phyloP scores from a whole-genome alignment of 2,888 invertebrate species.

The Drosophila dives region DNA sequence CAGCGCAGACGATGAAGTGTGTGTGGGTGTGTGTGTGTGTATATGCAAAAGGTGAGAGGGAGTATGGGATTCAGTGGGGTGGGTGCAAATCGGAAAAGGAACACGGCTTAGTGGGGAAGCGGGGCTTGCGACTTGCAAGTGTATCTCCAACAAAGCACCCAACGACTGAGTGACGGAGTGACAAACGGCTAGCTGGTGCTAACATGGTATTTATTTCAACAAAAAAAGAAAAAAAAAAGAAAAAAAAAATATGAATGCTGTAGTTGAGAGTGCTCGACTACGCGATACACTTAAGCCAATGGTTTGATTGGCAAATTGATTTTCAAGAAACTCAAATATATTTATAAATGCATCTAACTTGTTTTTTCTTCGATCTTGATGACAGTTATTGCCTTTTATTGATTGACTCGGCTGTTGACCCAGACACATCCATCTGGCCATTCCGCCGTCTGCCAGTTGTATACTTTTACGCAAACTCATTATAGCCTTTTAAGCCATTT shows the following conservation, averaged over 20 bases:
- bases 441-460: background rate
- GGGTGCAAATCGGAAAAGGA: background rate
- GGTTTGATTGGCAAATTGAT: background rate
- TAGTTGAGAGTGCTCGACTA: background rate
- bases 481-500: background rate
- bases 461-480: background rate
- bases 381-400: background rate
- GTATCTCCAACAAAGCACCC: conserved; percentile 43
- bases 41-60: background rate
- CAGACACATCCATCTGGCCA: background rate
- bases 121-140: background rate
- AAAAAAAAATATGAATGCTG: background rate
- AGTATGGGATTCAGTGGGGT: background rate
- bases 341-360: background rate
- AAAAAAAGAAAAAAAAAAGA: conserved; percentile 31
- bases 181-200: conserved; percentile 37
- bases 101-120: background rate
- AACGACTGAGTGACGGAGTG: conserved; percentile 27
- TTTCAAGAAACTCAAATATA: background rate
- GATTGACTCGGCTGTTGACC: background rate
- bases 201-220: conserved; percentile 75
- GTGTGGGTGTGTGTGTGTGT: background rate
- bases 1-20: conserved; percentile 34
- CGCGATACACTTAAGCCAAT: background rate
- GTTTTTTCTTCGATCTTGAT: background rate